A percentile compares a stretch with the other conserved stretches of the same genome.
These are phyloP conservation scores for Octopus sinensis DNA, from an alignment of 1,140 invertebrate species.

Conservation along the genomic window DNA sequence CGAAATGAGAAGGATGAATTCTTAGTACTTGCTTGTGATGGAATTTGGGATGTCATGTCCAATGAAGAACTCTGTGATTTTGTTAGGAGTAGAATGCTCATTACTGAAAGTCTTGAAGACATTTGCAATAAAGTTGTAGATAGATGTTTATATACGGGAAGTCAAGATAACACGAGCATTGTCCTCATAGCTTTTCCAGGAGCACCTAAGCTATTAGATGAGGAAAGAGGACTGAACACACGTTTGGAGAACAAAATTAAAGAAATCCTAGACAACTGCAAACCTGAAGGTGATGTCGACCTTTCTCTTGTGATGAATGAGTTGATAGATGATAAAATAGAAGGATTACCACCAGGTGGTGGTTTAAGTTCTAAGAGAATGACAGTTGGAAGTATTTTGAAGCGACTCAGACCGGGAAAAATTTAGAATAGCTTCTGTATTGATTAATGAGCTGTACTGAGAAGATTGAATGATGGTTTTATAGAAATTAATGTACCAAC, in stretches of 20 bases:
- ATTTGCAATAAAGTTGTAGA: constrained; percentile 96
- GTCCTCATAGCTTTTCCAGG: constrained; percentile 92
- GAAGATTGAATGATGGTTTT: no score
- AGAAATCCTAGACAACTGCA: constrained; percentile 36
- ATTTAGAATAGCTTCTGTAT: constrained; percentile 19
- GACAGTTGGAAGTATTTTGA: constrained; percentile 39
- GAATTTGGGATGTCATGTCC: constrained; percentile 94
- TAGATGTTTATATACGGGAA: constrained; percentile 97
- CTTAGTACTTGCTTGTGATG: constrained; percentile 96
- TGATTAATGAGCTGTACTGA: background rate
- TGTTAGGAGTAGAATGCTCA: constrained; percentile 80
- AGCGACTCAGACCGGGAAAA: constrained; percentile 36
- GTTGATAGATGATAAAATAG: constrained; percentile 69
- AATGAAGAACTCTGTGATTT: constrained; percentile 95
- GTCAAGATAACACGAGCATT: constrained; percentile 99
- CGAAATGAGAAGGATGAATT: constrained; percentile 76
- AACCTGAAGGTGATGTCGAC: constrained; percentile 54
- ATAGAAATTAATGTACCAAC: no score
- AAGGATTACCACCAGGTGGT: constrained; percentile 75
- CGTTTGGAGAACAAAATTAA: constrained; percentile 72
- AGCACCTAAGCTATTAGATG: constrained; percentile 80
- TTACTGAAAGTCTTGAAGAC: constrained; percentile 83
- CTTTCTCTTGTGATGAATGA: constrained; percentile 68
- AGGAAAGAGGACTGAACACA: constrained; percentile 84
- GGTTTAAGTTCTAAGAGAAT: constrained; percentile 71